These are phyloP conservation scores for Ibycter americanus DNA, from an alignment of 2,797 vertebrate species.

Conservation along the genomic window DNA sequence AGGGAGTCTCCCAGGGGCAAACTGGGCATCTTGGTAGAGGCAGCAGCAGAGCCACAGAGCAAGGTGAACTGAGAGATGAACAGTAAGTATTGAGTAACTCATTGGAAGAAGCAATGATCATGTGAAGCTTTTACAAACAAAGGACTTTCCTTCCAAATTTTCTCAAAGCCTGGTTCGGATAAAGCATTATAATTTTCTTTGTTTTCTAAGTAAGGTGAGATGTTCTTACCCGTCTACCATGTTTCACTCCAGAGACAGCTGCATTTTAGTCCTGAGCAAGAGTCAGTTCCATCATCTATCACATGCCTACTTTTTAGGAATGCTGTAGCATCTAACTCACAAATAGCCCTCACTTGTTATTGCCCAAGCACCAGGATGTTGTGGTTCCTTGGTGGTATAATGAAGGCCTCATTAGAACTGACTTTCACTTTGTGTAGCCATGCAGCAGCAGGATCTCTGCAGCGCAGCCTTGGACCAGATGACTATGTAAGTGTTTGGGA, in stretches of 20 bases:
- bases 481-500: not conserved
- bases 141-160: not conserved
- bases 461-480: not conserved
- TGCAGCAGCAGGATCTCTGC: not conserved
- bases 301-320: not conserved
- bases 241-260: not conserved
- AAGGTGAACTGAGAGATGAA: not conserved
- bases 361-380: not conserved
- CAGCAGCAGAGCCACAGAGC: not conserved
- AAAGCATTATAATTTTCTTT: not conserved
- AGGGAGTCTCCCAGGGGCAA: not conserved
- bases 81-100: not conserved
- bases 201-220: not conserved
- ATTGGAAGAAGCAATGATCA: not conserved
- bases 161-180: not conserved
- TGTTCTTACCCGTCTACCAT: not conserved
- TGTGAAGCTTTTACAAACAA: not conserved
- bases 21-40: rapidly evolving
- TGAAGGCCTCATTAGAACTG: not conserved
- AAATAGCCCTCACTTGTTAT: not conserved
- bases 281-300: not conserved
- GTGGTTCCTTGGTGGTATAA: not conserved
- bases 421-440: not conserved
- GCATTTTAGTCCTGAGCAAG: not conserved
- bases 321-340: not conserved